Evolutionary conservation across 1,140 invertebrate species (phyloP), one percentile per base, ranked within the genome.

Genomic region (Mya arenaria): DNA sequence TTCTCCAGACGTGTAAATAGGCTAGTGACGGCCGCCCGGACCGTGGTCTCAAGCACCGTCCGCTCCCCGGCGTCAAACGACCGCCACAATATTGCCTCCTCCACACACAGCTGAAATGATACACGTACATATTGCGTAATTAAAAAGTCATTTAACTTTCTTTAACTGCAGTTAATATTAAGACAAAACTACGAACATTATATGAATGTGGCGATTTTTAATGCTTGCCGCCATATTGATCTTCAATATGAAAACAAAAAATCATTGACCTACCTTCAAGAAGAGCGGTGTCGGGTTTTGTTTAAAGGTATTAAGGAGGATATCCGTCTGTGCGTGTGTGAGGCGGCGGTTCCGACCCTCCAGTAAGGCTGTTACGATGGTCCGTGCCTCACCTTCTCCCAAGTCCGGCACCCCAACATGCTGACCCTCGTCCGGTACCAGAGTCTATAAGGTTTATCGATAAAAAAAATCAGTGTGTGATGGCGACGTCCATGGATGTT

Each of bases 371-470:
- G 86, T 32, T 2, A 89, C 39, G 30, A 90, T 89, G 17, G 52
- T 82, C 13, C 73, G 80, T 6, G 84, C 86, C 52, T 89, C 88
- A 23, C 15, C 23, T 2, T 63, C 32, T 19, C 23, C 25, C 30
- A 75, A 34, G 1, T 65, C 82, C 39, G 85, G 83, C 0, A 90
- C 84, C 17, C 83, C 55, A 30, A 86, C 41, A 32, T 85, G 85
- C 8, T 82, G 82, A 6, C 83, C 78, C n/a, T 69, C 66, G 0
- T 95, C 95, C 85, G 98, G 97, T 78, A 99, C 96, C 96, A 34
- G 52, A 13, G 44, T 48, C 68, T 71, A 23, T 28, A 52, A 52
- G n/a, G n/a, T n/a, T n/a, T n/a, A n/a, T n/a, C n/a, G n/a, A n/a
- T n/a, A n/a, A n/a, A 55, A n/a, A n/a, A 13, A n/a, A 55, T 5